These are phyloP conservation scores for Melopsittacus undulatus DNA, from an alignment of 2,797 vertebrate species.

Conservation along the genomic window DNA sequence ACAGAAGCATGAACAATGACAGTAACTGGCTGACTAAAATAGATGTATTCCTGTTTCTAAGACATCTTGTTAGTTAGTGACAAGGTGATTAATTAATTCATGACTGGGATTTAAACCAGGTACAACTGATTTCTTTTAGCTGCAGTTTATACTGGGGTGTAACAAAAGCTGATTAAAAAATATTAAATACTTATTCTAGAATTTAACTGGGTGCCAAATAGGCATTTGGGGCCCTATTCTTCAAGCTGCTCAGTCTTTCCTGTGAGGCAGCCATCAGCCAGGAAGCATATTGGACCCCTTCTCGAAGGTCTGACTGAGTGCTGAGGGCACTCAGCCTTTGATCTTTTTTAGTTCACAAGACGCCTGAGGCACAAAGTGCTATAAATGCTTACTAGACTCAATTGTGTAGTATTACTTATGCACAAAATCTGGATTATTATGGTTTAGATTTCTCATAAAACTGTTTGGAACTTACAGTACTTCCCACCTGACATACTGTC, in stretches of 20 bases:
- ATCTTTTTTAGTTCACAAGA: constrained; percentile 41
- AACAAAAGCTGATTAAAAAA: constrained; percentile 1
- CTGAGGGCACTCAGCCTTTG: constrained; percentile 32
- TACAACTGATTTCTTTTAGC: background rate
- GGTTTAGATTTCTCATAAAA: constrained; percentile 29
- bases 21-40: background rate
- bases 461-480: constrained; percentile 17
- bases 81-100: constrained; percentile 8
- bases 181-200: background rate
- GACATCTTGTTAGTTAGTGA: background rate
- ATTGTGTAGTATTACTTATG: constrained; percentile 39
- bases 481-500: constrained; percentile 47
- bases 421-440: constrained; percentile 23
- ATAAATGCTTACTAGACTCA: constrained; percentile 56
- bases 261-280: background rate
- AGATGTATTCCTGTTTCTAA: background rate
- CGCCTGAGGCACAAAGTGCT: background rate
- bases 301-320: constrained; percentile 31
- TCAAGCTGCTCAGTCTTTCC: constrained; percentile 7
- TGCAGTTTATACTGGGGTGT: background rate
- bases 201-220: constrained; percentile 40
- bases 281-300: background rate
- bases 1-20: background rate
- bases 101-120: background rate
- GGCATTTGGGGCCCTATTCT: constrained; percentile 17